Percentiles rank a stretch among this genome's conserved stretches.
These are phyloP conservation scores for Menidia menidia DNA, from an alignment of 2,797 vertebrate species.

Conservation along the genomic window DNA sequence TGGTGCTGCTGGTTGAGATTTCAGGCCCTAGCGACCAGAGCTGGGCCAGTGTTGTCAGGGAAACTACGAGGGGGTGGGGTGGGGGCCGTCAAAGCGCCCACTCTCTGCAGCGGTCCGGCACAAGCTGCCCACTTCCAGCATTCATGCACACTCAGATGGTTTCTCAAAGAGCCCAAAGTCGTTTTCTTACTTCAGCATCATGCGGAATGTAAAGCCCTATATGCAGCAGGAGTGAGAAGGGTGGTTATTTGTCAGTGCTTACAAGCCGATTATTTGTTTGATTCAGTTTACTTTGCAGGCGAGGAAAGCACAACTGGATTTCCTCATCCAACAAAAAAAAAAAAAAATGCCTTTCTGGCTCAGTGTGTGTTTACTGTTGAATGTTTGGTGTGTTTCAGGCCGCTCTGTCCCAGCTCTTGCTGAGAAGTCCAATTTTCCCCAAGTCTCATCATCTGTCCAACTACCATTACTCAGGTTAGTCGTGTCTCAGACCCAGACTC, in stretches of 20 bases:
- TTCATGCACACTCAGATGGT: slow-evolving; percentile 30
- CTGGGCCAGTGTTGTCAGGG: slow-evolving; percentile 71
- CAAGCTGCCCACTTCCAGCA: slow-evolving; percentile 39
- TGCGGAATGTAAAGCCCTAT: neutral
- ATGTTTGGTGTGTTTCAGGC: slow-evolving; percentile 77
- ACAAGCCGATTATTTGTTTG: slow-evolving; percentile 11
- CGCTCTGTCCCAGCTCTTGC: slow-evolving; percentile 88
- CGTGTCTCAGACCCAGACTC: neutral
- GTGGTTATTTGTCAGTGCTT: slow-evolving; percentile 18
- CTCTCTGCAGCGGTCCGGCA: slow-evolving; percentile 54
- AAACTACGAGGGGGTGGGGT: slow-evolving; percentile 44
- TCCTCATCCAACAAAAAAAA: fast-evolving
- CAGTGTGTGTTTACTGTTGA: neutral
- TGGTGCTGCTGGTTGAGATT: slow-evolving; percentile 44
- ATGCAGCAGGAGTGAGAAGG: slow-evolving; percentile 9
- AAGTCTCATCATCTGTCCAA: slow-evolving; percentile 85
- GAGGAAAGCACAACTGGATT: slow-evolving; percentile 9
- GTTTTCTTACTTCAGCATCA: slow-evolving; percentile 1
- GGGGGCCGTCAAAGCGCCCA: slow-evolving; percentile 52
- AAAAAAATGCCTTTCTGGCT: too few relatives aligned
- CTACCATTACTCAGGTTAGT: slow-evolving; percentile 96
- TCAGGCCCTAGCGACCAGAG: slow-evolving; percentile 54
- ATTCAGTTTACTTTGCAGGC: neutral
- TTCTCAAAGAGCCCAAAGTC: slow-evolving; percentile 42
- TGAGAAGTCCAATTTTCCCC: slow-evolving; percentile 86